Evolutionary conservation across 2,888 invertebrate species (phyloP), one percentile per base, ranked within the genome.

Genomic region (Nephrocerus scutellatus): DNA sequence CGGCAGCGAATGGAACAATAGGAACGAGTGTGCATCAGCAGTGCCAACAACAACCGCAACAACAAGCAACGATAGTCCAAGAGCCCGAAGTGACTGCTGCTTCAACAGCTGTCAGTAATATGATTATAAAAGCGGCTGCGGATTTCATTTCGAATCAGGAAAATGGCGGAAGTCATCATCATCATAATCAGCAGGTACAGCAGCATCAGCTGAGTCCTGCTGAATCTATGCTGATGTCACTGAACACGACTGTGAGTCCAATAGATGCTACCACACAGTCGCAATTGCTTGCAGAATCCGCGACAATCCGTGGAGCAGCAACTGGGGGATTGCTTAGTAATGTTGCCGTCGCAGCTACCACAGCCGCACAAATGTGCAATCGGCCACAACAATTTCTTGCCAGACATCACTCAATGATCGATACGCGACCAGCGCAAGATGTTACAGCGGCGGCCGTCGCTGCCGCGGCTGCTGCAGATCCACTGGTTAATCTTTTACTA

Each of bases 121-220:
- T 84, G 74, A 74, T 84, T 29, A 71, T 84, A 36, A 81, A 80
- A 59, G 84, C 84, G 6, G 80, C 82, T 0, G 81, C 78, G 1
- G 81, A 82, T 65, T 76, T 80, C 51, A 71, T 82, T 10, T 77
- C 80, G 30, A 80, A 80, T 1, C 74, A 74, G 68, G 68, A 73
- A 36, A 73, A 76, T 23, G 75, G 75, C 18, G 75, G 73, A 53
- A 78, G 74, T 54, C 55, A 62, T 10, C 54, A 54, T 13, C 55
- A 57, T 5, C 57, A 56, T 73, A 71, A 51, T 0, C 56, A 57
- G 0, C 51, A 53, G 1, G 48, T 50, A 1, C 52, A 51, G 1
- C 50, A 49, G 0, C 51, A 50, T 2, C 52, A 54, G 1, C 54
- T 47, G 5, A 34, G 29, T n/a, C 39, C 32, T 18, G 22, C 32